Conservation (phyloP, 1,140 invertebrate genomes). For the Hyles euphorbiae region DNA sequence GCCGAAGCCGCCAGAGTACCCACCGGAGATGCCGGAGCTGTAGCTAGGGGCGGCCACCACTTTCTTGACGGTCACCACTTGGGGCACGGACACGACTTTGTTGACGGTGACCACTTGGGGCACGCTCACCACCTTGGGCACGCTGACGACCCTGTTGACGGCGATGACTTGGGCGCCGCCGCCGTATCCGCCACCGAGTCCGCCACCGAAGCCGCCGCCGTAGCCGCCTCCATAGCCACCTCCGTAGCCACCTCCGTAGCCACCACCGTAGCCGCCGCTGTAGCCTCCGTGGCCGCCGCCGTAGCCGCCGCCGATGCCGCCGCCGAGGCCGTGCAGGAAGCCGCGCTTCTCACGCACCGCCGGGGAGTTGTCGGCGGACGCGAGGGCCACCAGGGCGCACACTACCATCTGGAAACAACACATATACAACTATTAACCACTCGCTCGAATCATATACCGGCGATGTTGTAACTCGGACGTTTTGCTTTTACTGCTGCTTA, state of each 20-base stretch:
- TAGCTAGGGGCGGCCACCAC: constrained; percentile 11
- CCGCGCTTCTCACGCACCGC: constrained; percentile 16
- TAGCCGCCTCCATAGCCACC: constrained; percentile 11
- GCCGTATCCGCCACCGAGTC: constrained; percentile 11
- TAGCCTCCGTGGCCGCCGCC: background rate
- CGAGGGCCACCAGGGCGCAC: constrained; percentile 13
- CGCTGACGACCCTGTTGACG: constrained; percentile 38
- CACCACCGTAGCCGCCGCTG: constrained; percentile 5
- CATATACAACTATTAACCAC: background rate
- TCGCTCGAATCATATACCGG: no score
- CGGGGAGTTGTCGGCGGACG: constrained; percentile 5
- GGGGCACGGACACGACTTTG: constrained; percentile 26
- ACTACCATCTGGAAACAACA: constrained; percentile 11
- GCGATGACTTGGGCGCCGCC: constrained; percentile 19
- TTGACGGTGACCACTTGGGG: constrained; percentile 32
- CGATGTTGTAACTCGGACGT: no score
- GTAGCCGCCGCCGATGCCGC: background rate
- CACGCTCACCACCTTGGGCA: constrained; percentile 31
- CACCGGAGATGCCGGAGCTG: constrained; percentile 4
- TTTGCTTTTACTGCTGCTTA: no score
- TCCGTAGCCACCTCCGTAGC: constrained; percentile 10
- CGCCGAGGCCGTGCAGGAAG: constrained; percentile 3
- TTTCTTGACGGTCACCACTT: constrained; percentile 27
- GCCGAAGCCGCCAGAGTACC: background rate
- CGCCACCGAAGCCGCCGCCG: background rate